These are phyloP conservation scores for Troides oblongomaculatus DNA, from an alignment of 2,888 invertebrate species.

Conservation along the genomic window DNA sequence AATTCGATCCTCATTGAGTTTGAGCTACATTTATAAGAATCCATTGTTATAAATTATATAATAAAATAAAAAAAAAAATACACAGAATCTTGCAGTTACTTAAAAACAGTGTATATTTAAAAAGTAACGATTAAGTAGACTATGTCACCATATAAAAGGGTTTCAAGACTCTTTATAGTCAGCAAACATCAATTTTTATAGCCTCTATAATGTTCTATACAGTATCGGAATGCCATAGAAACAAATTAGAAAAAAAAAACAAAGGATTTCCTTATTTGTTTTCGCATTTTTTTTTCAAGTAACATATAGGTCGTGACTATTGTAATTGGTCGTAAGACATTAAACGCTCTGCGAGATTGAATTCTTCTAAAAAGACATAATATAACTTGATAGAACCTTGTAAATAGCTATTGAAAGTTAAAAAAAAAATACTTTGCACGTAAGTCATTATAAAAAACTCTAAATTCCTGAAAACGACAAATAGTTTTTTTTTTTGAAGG, in stretches of 20 bases:
- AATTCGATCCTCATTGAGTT: too few relatives aligned
- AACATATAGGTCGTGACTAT: background rate
- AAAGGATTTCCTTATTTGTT: background rate
- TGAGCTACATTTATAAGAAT: too few relatives aligned
- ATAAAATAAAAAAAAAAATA: too few relatives aligned
- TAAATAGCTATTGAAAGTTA: background rate
- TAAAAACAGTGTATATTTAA: too few relatives aligned
- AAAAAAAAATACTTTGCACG: background rate
- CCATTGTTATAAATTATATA: too few relatives aligned
- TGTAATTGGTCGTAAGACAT: background rate
- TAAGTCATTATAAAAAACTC: too few relatives aligned
- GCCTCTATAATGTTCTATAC: background rate
- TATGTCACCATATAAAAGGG: too few relatives aligned
- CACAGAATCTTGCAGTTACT: too few relatives aligned
- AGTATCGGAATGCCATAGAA: background rate
- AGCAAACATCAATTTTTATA: background rate
- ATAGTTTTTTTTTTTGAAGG: too few relatives aligned
- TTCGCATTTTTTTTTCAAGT: background rate
- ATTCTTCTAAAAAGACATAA: background rate
- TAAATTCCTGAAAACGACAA: too few relatives aligned
- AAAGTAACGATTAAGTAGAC: too few relatives aligned
- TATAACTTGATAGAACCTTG: background rate
- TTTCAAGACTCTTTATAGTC: too few relatives aligned
- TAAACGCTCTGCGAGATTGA: background rate
- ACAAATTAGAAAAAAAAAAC: background rate